Base-by-base conservation (phyloP, 1,140 invertebrate genomes). In the Drosophila pallidifrons region DNA sequence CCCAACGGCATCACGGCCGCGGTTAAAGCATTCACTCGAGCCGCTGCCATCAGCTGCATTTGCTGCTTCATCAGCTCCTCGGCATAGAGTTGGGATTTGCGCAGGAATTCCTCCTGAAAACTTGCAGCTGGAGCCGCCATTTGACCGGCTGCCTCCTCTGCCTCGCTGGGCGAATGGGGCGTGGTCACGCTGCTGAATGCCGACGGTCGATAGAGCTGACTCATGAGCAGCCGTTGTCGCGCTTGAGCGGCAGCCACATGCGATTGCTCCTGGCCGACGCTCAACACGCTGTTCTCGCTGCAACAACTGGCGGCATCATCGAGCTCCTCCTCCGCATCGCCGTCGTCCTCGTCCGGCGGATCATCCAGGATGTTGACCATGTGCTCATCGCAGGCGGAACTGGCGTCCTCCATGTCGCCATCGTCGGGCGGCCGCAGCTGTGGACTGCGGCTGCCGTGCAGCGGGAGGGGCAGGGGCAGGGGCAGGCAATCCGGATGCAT, bases 211-310 rank as follows among this genome's bases (percentile, higher is more conserved):
- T 88, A 91, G 7, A 91, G 69, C 13, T 83, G 79, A 10, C 66
- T 82, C 52, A 91, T 91, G 1, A 88, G 64, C 15, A 88, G 68
- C 10, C 82, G 60, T 38, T 91, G 88, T 6, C 81, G 30, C 5
- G 82, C 77, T 38, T 71, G 89, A 69, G 57, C 70, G 6, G 76
- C 70, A 1, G 75, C 60, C 13, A 75, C 75, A 46, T 83, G 73
- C 5, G 91, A 93, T 5, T 94, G 94, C 79, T 95, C 95, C 86
- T 95, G 95, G 1, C 95, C 95, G 46, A 95, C 95, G 49, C 95
- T 95, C 1, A 95, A 71, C 1, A 95, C 95, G 1, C 95, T 95
- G 68, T 95, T 95, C 73, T 95, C 94, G 75, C 95, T 95, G 77
- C 94, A 94, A 70, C 95, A 95, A 46, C 90, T 91, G 28, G 75